Evolutionary conservation across 2,797 vertebrate genomes (phyloP).

Genomic region (Paguma larvata): DNA sequence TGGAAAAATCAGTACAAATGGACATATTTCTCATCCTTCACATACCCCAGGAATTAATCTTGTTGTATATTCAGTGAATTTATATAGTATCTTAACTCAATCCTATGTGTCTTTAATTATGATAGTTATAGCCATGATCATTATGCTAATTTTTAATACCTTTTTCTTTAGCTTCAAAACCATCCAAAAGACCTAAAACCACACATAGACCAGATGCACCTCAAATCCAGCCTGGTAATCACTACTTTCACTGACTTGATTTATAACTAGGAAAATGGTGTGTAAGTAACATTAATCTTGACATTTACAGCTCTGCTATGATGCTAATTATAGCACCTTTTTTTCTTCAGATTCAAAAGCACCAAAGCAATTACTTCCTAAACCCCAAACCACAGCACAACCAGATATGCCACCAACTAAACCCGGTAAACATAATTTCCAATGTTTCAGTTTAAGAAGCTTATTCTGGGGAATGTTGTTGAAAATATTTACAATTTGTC

Average conservation of each 20-base stretch:
- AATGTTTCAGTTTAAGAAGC: conserved; percentile 31
- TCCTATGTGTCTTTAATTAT: background rate
- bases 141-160: conserved; percentile 52
- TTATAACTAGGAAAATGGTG: background rate
- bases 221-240: conserved; percentile 61
- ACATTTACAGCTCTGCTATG: background rate
- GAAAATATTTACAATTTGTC: background rate
- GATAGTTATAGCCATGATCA: background rate
- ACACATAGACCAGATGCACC: conserved; percentile 19
- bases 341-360: conserved; percentile 84
- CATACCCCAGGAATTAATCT: background rate
- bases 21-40: background rate
- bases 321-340: conserved; percentile 41
- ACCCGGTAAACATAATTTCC: conserved; percentile 77
- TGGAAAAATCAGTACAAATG: conserved; percentile 9
- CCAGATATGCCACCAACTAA: conserved; percentile 80
- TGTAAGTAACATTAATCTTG: background rate
- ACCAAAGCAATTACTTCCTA: conserved; percentile 79
- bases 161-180: conserved; percentile 67
- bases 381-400: conserved; percentile 76
- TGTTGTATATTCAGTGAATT: conserved; percentile 1
- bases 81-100: background rate
- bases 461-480: background rate
- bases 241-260: conserved; percentile 39
- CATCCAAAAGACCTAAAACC: conserved; percentile 60